Conservation (phyloP, 2,113 vertebrate species). For the Hucho hucho region DNA sequence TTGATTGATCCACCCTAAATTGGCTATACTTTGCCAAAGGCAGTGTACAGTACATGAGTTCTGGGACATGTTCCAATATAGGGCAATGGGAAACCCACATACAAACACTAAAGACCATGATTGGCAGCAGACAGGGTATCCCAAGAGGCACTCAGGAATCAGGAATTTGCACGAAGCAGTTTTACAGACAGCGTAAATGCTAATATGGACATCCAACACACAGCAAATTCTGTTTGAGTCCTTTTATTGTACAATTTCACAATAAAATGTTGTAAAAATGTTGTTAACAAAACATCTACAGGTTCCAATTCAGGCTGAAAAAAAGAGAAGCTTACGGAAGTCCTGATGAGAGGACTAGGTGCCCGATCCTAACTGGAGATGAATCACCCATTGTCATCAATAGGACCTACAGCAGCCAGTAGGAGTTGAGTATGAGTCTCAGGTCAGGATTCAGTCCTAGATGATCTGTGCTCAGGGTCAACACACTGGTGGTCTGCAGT, state of each 20-base stretch:
- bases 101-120: neutral
- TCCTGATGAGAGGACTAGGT: neutral
- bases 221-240: neutral
- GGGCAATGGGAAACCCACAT: no score
- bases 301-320: constrained; percentile 51
- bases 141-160: neutral
- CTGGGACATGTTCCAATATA: no score
- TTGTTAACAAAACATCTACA: constrained; percentile 23
- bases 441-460: no score
- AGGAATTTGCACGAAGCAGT: neutral
- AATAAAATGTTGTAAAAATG: constrained; percentile 71
- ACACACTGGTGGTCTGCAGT: neutral
- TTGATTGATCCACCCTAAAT: no score
- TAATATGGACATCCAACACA: neutral
- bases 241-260: constrained; percentile 76
- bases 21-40: no score
- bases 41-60: no score
- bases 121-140: neutral
- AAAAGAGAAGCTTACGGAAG: constrained; percentile 42
- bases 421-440: no score
- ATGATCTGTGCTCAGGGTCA: neutral
- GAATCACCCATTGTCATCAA: neutral
- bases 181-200: neutral
- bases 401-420: no score
- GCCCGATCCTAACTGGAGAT: constrained; percentile 35